Percentiles rank a stretch among this genome's conserved stretches.
Conservation (phyloP, 2,797 vertebrate genomes). For the Xyrichtys novacula region DNA sequence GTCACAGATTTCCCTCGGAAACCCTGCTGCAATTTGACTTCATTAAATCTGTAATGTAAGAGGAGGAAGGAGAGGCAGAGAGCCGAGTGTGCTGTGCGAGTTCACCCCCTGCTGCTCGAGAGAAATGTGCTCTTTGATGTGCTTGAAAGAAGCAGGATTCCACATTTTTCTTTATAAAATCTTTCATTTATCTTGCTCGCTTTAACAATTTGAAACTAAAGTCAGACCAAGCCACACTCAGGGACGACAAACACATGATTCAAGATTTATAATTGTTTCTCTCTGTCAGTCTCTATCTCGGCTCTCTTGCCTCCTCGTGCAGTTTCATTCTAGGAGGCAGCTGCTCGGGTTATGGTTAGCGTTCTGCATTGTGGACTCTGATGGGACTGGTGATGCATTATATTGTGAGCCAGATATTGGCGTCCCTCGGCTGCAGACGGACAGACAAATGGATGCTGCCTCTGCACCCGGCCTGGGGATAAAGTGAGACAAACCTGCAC, state of each 20-base stretch:
- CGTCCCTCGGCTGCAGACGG: slow-evolving; percentile 55
- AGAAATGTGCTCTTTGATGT: slow-evolving; percentile 77
- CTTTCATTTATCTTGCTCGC: slow-evolving; percentile 70
- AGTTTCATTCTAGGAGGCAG: slow-evolving; percentile 64
- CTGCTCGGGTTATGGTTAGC: slow-evolving; percentile 68
- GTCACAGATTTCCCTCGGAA: slow-evolving; percentile 53
- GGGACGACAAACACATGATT: slow-evolving; percentile 49
- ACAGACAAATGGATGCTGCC: slow-evolving; percentile 59
- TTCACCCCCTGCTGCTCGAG: slow-evolving; percentile 61
- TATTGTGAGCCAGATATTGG: slow-evolving; percentile 72
- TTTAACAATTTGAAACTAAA: slow-evolving; percentile 62
- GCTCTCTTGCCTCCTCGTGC: slow-evolving; percentile 3
- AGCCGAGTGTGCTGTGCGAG: slow-evolving; percentile 57
- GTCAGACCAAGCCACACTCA: slow-evolving; percentile 53
- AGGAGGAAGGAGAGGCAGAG: slow-evolving; percentile 54
- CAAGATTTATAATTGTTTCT: slow-evolving; percentile 61
- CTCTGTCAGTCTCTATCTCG: slow-evolving; percentile 2
- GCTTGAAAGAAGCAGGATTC: slow-evolving; percentile 64
- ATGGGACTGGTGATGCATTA: slow-evolving; percentile 79
- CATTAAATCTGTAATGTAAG: slow-evolving; percentile 72
- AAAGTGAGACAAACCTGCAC: slow-evolving; percentile 37
- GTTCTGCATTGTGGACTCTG: slow-evolving; percentile 78
- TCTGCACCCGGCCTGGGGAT: slow-evolving; percentile 47
- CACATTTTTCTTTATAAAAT: slow-evolving; percentile 65
- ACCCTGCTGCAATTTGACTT: slow-evolving; percentile 66